Conservation (phyloP, 1,140 invertebrate species). For the Octopus sinensis region DNA sequence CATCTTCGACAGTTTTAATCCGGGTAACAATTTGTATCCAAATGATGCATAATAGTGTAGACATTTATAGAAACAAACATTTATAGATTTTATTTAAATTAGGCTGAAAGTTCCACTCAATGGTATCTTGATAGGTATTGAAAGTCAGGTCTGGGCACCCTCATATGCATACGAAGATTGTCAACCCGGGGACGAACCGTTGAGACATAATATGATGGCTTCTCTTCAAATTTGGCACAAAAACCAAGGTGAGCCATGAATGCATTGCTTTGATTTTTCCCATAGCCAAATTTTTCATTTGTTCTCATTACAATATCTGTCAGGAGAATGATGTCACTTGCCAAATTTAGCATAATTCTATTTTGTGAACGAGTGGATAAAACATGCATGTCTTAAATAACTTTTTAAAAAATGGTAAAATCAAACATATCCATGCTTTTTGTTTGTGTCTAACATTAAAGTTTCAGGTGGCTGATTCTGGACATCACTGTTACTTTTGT, state of each 20-base stretch:
- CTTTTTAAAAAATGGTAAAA: too few relatives aligned
- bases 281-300: conserved; percentile 11
- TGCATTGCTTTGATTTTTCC: conserved; percentile 10
- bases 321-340: conserved; percentile 3
- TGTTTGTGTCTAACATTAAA: too few relatives aligned
- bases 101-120: conserved; percentile 10
- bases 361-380: too few relatives aligned
- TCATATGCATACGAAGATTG: conserved; percentile 11
- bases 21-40: neutral
- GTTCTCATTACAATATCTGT: conserved; percentile 10
- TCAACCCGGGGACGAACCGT: conserved; percentile 4
- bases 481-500: too few relatives aligned
- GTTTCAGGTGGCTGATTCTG: too few relatives aligned
- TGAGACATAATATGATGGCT: conserved; percentile 12
- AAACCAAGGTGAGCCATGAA: conserved; percentile 10
- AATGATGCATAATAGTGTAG: neutral
- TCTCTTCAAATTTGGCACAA: conserved; percentile 12
- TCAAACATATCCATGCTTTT: too few relatives aligned
- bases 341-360: neutral
- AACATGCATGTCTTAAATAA: too few relatives aligned
- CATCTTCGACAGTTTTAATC: neutral
- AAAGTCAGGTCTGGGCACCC: conserved; percentile 6
- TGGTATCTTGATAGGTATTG: conserved; percentile 11
- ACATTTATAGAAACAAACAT: neutral
- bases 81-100: conserved; percentile 11